Conservation (phyloP, 2,888 invertebrate species). For the Tholera decimalis region DNA sequence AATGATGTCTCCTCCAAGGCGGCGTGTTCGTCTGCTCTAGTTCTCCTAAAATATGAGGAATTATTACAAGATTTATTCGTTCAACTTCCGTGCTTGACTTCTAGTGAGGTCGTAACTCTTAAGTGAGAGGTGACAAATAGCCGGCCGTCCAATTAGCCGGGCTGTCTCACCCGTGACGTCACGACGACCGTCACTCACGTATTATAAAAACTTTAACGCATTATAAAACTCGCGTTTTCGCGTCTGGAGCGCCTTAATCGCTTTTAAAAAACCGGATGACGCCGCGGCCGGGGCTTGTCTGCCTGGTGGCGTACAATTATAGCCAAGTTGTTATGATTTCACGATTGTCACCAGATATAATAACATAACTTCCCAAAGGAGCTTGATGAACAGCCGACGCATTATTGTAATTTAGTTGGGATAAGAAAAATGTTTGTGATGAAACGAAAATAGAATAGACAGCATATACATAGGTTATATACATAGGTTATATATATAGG, state of each 20-base stretch:
- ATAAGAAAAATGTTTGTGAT: slow-evolving; percentile 1
- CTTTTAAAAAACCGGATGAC: slow-evolving; percentile 10
- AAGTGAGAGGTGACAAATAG: slow-evolving; percentile 38
- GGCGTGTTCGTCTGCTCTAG: slow-evolving; percentile 9
- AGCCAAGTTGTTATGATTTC: slow-evolving; percentile 4
- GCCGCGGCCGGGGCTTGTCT: background rate
- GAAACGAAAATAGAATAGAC: slow-evolving; percentile 6
- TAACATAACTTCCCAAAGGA: slow-evolving; percentile 8
- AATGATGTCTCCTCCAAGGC: background rate
- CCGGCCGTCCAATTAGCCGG: slow-evolving; percentile 30
- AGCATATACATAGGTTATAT: too few relatives aligned
- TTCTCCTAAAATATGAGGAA: slow-evolving; percentile 20
- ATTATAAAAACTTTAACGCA: too few relatives aligned
- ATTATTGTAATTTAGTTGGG: background rate
- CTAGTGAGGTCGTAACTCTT: slow-evolving; percentile 13
- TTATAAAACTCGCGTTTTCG: too few relatives aligned
- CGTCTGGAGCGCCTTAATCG: too few relatives aligned
- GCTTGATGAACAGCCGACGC: slow-evolving; percentile 7
- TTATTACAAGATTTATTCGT: slow-evolving; percentile 9
- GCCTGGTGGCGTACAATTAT: slow-evolving; percentile 7
- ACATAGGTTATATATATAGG: too few relatives aligned
- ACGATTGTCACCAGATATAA: slow-evolving; percentile 2
- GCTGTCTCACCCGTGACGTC: background rate
- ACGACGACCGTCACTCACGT: slow-evolving; percentile 1
- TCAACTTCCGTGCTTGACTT: slow-evolving; percentile 35